Conservation (phyloP, 1,140 invertebrate genomes). For the Drosophila grimshawi region DNA sequence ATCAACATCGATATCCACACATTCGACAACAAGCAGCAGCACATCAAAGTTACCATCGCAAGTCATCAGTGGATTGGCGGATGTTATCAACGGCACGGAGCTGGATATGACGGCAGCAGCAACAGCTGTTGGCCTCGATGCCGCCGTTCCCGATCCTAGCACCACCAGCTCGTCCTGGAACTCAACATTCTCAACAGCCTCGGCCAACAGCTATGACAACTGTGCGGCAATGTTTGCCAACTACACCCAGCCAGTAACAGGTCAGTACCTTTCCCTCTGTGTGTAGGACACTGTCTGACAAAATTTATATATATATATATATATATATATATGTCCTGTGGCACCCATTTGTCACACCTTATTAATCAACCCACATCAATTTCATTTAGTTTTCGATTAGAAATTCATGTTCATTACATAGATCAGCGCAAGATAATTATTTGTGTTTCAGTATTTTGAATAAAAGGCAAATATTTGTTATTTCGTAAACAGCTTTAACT, state of each 20-base stretch:
- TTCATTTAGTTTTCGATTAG: too few species aligned
- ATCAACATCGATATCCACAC: slow-evolving; percentile 16
- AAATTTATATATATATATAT: slow-evolving; percentile 1
- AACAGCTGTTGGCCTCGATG: slow-evolving; percentile 19
- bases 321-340: neutral
- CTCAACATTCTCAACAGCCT: slow-evolving; percentile 43
- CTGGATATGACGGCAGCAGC: slow-evolving; percentile 36
- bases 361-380: neutral
- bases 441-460: too few species aligned
- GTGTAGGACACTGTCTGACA: neutral
- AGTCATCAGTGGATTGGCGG: slow-evolving; percentile 43
- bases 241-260: slow-evolving; percentile 74
- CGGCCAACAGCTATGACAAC: slow-evolving; percentile 68
- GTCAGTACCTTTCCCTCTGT: slow-evolving; percentile 44
- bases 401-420: too few species aligned
- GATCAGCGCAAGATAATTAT: too few species aligned
- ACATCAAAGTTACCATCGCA: slow-evolving; percentile 7
- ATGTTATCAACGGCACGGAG: slow-evolving; percentile 32
- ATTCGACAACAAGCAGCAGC: slow-evolving; percentile 8
- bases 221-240: slow-evolving; percentile 76
- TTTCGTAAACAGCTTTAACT: too few species aligned
- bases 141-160: neutral
- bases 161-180: slow-evolving; percentile 42
- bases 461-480: too few species aligned
- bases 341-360: neutral